These are phyloP conservation scores for Sinella curviseta DNA, from an alignment of 1,140 invertebrate species.

Conservation along the genomic window DNA sequence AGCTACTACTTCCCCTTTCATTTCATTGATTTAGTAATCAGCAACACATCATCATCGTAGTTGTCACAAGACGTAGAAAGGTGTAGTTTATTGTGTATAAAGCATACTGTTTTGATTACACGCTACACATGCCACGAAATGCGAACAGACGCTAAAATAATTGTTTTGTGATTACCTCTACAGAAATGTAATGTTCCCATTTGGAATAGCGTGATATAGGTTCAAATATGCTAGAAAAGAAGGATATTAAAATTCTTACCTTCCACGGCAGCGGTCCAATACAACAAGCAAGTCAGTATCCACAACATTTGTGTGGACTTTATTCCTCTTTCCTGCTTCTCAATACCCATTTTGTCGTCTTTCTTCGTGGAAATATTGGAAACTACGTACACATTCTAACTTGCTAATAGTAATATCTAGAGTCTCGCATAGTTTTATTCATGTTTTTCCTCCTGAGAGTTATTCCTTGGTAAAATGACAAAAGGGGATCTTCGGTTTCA, in stretches of 20 bases:
- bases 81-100: not conserved
- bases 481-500: no score
- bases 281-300: not conserved
- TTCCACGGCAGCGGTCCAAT: not conserved
- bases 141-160: not conserved
- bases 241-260: not conserved
- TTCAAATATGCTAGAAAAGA: not conserved
- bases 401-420: no score
- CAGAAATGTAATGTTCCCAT: not conserved
- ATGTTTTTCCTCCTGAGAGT: no score
- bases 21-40: conserved; percentile 28
- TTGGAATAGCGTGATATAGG: no score
- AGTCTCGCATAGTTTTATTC: no score
- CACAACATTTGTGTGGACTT: not conserved
- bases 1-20: not conserved
- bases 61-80: not conserved
- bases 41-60: not conserved
- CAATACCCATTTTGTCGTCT: not conserved
- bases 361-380: not conserved
- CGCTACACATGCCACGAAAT: not conserved
- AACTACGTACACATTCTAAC: not conserved
- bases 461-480: no score
- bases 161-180: not conserved
- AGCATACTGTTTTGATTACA: no score
- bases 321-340: not conserved